Evolutionary conservation across 2,888 invertebrate genomes (phyloP).

Genomic region (Drosophila siamana): DNA sequence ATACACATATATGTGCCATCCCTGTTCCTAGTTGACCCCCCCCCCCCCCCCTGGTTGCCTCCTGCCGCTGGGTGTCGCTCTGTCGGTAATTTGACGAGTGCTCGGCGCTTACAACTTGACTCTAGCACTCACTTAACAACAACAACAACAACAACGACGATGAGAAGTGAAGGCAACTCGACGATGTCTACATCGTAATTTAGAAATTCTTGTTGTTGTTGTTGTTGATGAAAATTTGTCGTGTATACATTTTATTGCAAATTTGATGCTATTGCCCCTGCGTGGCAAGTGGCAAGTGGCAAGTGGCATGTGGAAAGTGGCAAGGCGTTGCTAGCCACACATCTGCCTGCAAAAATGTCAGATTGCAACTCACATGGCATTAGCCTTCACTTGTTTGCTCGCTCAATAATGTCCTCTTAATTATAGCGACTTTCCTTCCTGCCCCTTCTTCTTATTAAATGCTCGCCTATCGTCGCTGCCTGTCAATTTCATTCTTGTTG

Average conservation of each 20-base stretch:
- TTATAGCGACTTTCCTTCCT: slow-evolving; percentile 5
- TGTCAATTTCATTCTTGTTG: neutral
- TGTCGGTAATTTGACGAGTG: slow-evolving; percentile 73
- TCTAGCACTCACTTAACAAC: slow-evolving; percentile 70
- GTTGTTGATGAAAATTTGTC: slow-evolving; percentile 60
- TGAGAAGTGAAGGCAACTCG: slow-evolving; percentile 21
- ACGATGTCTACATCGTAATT: slow-evolving; percentile 51
- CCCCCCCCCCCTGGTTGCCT: neutral
- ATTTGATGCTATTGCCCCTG: slow-evolving; percentile 46
- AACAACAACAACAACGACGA: slow-evolving; percentile 12
- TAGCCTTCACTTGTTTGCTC: slow-evolving; percentile 26
- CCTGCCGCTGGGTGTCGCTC: slow-evolving; percentile 1
- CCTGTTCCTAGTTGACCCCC: no score
- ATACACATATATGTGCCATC: neutral
- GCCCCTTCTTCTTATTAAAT: neutral
- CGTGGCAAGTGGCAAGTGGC: neutral
- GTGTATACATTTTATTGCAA: slow-evolving; percentile 67
- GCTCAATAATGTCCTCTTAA: slow-evolving; percentile 15
- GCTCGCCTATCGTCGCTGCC: no score
- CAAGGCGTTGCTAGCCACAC: slow-evolving; percentile 61
- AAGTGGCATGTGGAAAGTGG: neutral
- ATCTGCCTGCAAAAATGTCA: slow-evolving; percentile 66
- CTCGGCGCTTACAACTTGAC: slow-evolving; percentile 70
- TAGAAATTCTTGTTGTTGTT: slow-evolving; percentile 31
- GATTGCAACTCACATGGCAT: slow-evolving; percentile 17